phyloP scores from a whole-genome alignment of 1,140 invertebrate species.

The Phymastichus coffea region DNA sequence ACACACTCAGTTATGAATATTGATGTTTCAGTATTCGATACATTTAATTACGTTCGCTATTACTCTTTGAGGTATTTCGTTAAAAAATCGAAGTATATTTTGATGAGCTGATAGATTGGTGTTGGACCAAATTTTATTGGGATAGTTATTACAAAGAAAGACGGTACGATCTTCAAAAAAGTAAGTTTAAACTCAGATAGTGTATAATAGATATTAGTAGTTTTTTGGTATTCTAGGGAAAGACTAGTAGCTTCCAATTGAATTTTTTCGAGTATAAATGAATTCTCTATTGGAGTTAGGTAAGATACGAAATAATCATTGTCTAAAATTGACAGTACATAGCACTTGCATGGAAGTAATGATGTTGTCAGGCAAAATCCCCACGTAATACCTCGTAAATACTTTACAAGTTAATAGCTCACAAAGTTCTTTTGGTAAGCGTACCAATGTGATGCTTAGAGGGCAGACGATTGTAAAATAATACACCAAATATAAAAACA shows the following conservation, averaged over 20 bases:
- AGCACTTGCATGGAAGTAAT: constrained; percentile 3
- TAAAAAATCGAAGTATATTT: no score
- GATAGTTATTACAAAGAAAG: not conserved
- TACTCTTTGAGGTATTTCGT: no score
- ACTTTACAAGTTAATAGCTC: constrained; percentile 8
- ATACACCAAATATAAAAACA: constrained; percentile 15
- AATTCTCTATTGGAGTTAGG: not conserved
- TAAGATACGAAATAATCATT: constrained; percentile 3
- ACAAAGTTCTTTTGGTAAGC: constrained; percentile 5
- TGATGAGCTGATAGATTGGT: no score
- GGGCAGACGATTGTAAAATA: constrained; percentile 8
- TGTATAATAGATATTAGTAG: not conserved
- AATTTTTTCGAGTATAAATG: not conserved
- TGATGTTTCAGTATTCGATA: no score
- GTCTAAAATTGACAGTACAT: constrained; percentile 5
- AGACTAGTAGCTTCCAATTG: not conserved
- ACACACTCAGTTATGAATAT: no score
- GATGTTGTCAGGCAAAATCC: not conserved
- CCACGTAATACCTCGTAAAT: constrained; percentile 5
- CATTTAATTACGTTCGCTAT: no score
- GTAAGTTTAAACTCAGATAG: not conserved
- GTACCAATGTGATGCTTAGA: constrained; percentile 13
- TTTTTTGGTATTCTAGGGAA: not conserved
- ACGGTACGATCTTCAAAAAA: not conserved
- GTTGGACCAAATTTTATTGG: no score